Base-by-base conservation (phyloP, 2,797 vertebrate species). In the Acomys russatus region DNA sequence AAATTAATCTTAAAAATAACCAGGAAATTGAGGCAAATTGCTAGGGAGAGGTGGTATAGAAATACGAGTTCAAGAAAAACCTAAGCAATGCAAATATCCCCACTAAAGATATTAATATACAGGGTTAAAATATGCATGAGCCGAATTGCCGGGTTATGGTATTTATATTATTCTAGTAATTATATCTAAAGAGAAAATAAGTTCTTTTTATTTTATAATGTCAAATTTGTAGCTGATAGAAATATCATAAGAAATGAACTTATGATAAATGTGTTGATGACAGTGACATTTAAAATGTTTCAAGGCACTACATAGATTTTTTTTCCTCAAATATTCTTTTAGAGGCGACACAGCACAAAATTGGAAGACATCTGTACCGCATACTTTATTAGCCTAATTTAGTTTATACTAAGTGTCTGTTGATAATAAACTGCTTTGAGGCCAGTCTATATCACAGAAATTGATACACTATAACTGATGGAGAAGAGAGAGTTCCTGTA, bases 191-290 rank as follows among this genome's bases (percentile, higher is more conserved):
- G 86, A 49, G 76, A 6, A 96, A 30, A 63, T 44, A 66, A 38
- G 5, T 61, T 70, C 3, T 78, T 95, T 82, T 96, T 80, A 70
- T 96, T 91, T 92, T 54, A 54, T 91, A 94, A 20, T 95, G 35
- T 82, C n/a, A 95, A 87, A 84, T 51, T 90, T 95, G 66, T 0
- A 90, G 79, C 84, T 61, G 92, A 70, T 1, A 70, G 38, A 95
- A 90, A 92, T 76, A 73, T 82, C 1, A 73, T 1, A 87, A 51
- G 33, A 73, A 2, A 91, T 73, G 93, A 76, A 91, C 14, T 82
- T 90, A 86, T 6, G 15, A 61, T 88, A 84, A 83, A 92, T 82
- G 35, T 86, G 15, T 84, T 71, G 61, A 70, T 49, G 0, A 30
- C 59, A 78, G 64, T 49, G 0, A 30, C 59, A 78, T 35, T 95